Percentiles rank a stretch among this genome's conserved stretches.
These are phyloP conservation scores for Lymantria dispar DNA, from an alignment of 2,888 invertebrate species.

Conservation along the genomic window DNA sequence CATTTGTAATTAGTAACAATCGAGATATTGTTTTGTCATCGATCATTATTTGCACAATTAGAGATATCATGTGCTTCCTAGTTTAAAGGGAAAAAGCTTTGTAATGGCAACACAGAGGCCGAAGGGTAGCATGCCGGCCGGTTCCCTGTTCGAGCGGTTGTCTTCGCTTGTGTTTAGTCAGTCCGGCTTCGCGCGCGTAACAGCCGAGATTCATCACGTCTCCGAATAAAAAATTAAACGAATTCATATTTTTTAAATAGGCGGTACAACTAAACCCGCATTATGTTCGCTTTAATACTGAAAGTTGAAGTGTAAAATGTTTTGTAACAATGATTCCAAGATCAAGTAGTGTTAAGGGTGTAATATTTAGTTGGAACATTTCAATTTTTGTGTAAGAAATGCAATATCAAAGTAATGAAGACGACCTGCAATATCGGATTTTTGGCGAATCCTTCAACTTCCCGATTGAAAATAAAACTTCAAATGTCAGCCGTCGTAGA, in stretches of 20 bases:
- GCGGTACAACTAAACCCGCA: slow-evolving; percentile 11
- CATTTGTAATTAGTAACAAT: no score
- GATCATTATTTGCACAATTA: no score
- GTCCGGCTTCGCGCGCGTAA: slow-evolving; percentile 68
- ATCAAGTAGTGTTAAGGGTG: slow-evolving; percentile 65
- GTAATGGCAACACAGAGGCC: slow-evolving; percentile 38
- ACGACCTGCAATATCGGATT: slow-evolving; percentile 79
- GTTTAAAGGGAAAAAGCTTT: slow-evolving; percentile 10
- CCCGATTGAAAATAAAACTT: slow-evolving; percentile 50
- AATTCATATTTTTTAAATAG: slow-evolving; percentile 1
- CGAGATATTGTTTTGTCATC: no score
- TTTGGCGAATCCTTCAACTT: slow-evolving; percentile 78
- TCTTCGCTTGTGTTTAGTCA: slow-evolving; percentile 37
- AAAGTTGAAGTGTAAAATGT: slow-evolving; percentile 38
- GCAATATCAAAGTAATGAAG: slow-evolving; percentile 79
- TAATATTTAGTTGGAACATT: slow-evolving; percentile 56
- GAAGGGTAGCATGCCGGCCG: slow-evolving; percentile 33
- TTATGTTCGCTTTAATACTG: slow-evolving; percentile 17
- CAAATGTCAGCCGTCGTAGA: slow-evolving; percentile 56
- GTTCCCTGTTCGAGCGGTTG: slow-evolving; percentile 37
- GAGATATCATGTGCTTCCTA: no score
- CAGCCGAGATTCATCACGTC: slow-evolving; percentile 56
- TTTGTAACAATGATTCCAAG: slow-evolving; percentile 66
- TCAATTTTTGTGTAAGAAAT: slow-evolving; percentile 71
- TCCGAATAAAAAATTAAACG: neutral